These are phyloP conservation scores for Nasonia oneida DNA, from an alignment of 2,888 invertebrate genomes.

Conservation along the genomic window DNA sequence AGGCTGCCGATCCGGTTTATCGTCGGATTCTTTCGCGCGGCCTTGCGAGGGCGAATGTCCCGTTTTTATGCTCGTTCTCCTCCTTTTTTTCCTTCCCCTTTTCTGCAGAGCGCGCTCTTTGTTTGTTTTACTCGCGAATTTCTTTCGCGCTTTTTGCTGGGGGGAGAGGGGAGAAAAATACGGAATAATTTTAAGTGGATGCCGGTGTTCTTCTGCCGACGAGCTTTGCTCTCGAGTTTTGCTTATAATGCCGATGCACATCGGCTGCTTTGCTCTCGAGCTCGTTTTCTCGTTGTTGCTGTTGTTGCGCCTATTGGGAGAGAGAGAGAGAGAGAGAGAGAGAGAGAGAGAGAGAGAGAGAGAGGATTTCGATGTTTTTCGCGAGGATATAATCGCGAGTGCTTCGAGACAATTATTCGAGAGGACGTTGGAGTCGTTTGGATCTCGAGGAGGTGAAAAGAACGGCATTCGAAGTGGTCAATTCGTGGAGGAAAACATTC, in stretches of 20 bases:
- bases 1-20: constrained; percentile 62
- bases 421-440: background rate
- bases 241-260: background rate
- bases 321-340: too few species aligned
- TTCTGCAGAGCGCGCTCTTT: background rate
- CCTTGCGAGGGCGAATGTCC: constrained; percentile 57
- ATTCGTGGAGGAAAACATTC: background rate
- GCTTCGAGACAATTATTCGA: background rate
- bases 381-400: background rate
- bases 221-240: background rate
- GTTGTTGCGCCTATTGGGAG: background rate
- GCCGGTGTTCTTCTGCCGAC: constrained; percentile 1
- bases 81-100: background rate
- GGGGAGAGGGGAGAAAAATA: constrained; percentile 18
- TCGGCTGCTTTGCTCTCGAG: background rate
- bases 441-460: background rate
- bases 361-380: constrained; percentile 7
- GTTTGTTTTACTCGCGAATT: constrained; percentile 18
- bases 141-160: background rate
- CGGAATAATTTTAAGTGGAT: constrained; percentile 43
- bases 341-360: background rate
- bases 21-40: constrained; percentile 50
- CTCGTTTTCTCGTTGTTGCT: background rate
- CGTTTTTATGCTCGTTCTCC: background rate
- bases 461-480: background rate